phyloP scores from a whole-genome alignment of 2,888 invertebrate species.

The Chydorus sphaericus region DNA sequence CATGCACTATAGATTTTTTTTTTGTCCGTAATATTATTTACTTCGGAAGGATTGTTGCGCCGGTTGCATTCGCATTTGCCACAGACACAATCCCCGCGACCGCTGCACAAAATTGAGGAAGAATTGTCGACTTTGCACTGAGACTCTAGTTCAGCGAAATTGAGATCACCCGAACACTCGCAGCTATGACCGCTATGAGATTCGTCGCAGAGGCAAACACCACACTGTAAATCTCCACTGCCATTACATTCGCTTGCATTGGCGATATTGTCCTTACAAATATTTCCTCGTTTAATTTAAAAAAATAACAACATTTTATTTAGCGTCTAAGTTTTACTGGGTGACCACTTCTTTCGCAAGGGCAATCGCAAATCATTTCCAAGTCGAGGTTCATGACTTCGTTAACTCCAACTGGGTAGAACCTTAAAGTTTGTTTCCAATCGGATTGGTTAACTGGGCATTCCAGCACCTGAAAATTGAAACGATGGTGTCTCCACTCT shows the following conservation, averaged over 20 bases:
- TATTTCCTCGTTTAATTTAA: too few species aligned
- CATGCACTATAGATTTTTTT: too few species aligned
- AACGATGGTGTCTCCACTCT: background rate
- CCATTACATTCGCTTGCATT: conserved; percentile 26
- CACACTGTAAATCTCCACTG: conserved; percentile 31
- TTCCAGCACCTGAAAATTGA: conserved; percentile 18
- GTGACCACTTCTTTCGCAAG: conserved; percentile 31
- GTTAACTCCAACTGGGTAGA: conserved; percentile 38
- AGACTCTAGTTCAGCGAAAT: conserved; percentile 22
- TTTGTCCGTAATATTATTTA: too few species aligned
- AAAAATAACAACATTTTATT: too few species aligned
- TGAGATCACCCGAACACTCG: conserved; percentile 35
- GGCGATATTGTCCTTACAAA: too few species aligned
- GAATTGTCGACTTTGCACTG: conserved; percentile 18
- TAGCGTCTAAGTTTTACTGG: too few species aligned
- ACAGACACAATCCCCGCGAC: conserved; percentile 59
- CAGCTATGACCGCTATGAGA: conserved; percentile 27
- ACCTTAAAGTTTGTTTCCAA: conserved; percentile 29
- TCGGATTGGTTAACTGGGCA: conserved; percentile 30
- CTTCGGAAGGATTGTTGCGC: conserved; percentile 14
- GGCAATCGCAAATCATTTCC: conserved; percentile 38
- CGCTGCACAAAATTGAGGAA: conserved; percentile 41
- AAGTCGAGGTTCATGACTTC: conserved; percentile 35
- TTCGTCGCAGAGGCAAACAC: conserved; percentile 30
- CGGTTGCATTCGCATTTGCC: conserved; percentile 53